These are phyloP conservation scores for Lepus americanus DNA, from an alignment of 2,113 vertebrate species.

Conservation along the genomic window DNA sequence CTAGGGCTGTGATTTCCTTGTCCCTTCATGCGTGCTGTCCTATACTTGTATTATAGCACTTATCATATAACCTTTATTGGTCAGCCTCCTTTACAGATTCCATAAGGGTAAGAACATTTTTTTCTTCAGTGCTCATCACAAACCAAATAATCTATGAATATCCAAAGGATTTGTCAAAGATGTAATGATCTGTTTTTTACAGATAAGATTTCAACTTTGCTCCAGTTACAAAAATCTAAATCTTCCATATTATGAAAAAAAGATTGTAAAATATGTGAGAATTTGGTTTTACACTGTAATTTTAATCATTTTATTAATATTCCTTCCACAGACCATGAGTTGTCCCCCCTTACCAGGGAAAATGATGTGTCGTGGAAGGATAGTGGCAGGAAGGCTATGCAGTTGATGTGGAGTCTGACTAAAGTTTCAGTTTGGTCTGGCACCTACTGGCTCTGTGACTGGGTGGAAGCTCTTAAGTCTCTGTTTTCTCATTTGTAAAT, in stretches of 20 bases:
- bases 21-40: neutral
- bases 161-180: neutral
- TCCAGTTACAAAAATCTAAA: neutral
- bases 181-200: neutral
- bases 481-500: neutral
- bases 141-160: neutral
- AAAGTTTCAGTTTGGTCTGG: neutral
- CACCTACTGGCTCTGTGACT: neutral
- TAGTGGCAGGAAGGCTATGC: neutral
- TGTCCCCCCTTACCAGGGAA: neutral
- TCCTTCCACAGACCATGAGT: neutral
- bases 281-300: neutral
- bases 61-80: neutral
- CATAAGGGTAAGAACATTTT: neutral
- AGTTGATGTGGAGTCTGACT: neutral
- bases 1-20: neutral
- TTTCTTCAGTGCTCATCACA: conserved; percentile 16
- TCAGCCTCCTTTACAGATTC: neutral
- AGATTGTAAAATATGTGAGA: conserved; percentile 28
- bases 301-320: conserved; percentile 28
- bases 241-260: neutral
- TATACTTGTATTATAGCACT: conserved; percentile 9
- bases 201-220: neutral
- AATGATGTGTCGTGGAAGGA: neutral
- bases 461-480: neutral